Base-by-base conservation (phyloP, 2,113 vertebrate genomes). In the Rhinogobius similis region DNA sequence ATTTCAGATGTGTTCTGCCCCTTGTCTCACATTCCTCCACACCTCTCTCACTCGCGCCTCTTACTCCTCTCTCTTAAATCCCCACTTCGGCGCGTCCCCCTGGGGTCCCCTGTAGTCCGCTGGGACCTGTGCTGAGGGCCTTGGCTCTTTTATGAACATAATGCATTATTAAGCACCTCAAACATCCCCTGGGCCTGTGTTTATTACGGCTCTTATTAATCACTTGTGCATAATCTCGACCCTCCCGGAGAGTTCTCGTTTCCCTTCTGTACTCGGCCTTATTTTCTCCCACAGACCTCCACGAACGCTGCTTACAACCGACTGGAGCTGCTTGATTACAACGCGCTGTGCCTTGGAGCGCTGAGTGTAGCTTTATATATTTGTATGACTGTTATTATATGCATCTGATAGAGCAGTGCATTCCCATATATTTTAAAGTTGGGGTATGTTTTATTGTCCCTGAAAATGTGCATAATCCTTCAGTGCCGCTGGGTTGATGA, bases 101-200 rank as follows among this genome's bases (percentile, higher is more conserved):
- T 91, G 84, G 91, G 86, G 80, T 87, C 83, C 88, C 69, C 74
- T 77, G 58, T 61, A 53, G 89, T 93, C 91, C 86, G 78, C 82
- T 58, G 90, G 91, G 91, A 93, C 82, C 87, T 84, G 87, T 29
- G 91, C 91, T 90, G 85, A 83, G 78, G 88, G 86, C 87, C 90
- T 82, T 66, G 24, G 86, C 87, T 92, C 91, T 91, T 92, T 94
- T 93, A 94, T 93, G 92, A 93, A 92, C 90, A 93, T 93, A 91
- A 93, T 94, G 92, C 92, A 94, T 94, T 94, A 94, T 94, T 94
- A 94, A 94, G 89, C 91, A 93, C 87, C 91, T 93, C 91, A 92
- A 93, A 92, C 90, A 93, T 94, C 92, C 93, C 92, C 91, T 93
- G 92, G 93, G 92, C 89, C 88, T 92, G 88, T 93, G 92, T 93